Conservation (phyloP, 2,888 invertebrate genomes). For the Drosophila koepferae region DNA sequence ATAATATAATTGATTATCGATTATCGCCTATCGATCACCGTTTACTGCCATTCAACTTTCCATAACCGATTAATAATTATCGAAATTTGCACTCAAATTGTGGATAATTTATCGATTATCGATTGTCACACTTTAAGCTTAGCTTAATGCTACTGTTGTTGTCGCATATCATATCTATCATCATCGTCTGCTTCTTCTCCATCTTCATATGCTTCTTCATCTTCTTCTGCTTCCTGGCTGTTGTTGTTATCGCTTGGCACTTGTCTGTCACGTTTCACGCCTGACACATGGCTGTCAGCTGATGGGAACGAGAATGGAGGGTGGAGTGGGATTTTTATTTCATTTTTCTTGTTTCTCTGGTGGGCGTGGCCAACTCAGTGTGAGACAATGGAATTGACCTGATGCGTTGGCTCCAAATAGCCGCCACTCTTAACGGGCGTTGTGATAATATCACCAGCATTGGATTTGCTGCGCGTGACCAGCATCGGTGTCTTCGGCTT, state of each 20-base stretch:
- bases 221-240: constrained; percentile 8
- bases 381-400: constrained; percentile 55
- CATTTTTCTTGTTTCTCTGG: not conserved
- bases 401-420: constrained; percentile 58
- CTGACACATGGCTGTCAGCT: constrained; percentile 6
- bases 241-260: constrained; percentile 37
- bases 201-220: constrained; percentile 5
- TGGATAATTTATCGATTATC: constrained; percentile 18
- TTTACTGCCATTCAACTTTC: not conserved
- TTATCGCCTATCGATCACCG: constrained; percentile 11
- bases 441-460: constrained; percentile 91
- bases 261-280: constrained; percentile 17
- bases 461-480: constrained; percentile 91
- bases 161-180: not conserved
- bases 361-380: constrained; percentile 30
- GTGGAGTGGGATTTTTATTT: not conserved
- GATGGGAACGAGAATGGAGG: not conserved
- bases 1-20: constrained; percentile 7
- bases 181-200: constrained; percentile 5
- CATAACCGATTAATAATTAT: constrained; percentile 3
- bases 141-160: constrained; percentile 26
- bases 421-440: constrained; percentile 85
- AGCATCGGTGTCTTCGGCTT: constrained; percentile 93
- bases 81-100: not conserved
- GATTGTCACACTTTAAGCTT: constrained; percentile 26